These are phyloP conservation scores for Euspilapteryx auroguttella DNA, from an alignment of 2,888 invertebrate species.

Conservation along the genomic window DNA sequence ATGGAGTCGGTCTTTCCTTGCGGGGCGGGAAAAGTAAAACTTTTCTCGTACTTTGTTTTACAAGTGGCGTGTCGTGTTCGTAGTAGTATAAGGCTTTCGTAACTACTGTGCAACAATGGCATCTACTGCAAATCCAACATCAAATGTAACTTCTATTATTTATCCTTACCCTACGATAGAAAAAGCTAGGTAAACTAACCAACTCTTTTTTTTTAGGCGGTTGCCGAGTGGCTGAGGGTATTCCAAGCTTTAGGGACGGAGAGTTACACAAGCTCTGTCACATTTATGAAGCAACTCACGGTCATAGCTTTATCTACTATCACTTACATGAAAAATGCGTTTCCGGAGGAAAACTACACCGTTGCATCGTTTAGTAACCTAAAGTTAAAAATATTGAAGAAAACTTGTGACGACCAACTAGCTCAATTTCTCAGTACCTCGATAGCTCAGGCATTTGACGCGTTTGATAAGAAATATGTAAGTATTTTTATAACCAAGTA, in stretches of 20 bases:
- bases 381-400: slow-evolving; percentile 25
- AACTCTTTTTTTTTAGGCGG: slow-evolving; percentile 16
- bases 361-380: slow-evolving; percentile 24
- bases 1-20: too few relatives aligned
- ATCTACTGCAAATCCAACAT: slow-evolving; percentile 14
- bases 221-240: slow-evolving; percentile 28
- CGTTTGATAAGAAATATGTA: slow-evolving; percentile 45
- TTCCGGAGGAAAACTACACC: slow-evolving; percentile 27
- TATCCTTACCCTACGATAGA: background rate
- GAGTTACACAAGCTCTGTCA: slow-evolving; percentile 32
- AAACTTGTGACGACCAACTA: slow-evolving; percentile 25
- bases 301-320: slow-evolving; percentile 32
- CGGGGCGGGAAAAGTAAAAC: too few relatives aligned
- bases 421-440: slow-evolving; percentile 33
- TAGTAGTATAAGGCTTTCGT: too few relatives aligned
- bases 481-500: slow-evolving; percentile 11
- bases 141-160: slow-evolving; percentile 13
- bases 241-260: slow-evolving; percentile 31
- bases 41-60: too few relatives aligned
- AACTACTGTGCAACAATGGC: too few relatives aligned
- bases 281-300: slow-evolving; percentile 41
- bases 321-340: slow-evolving; percentile 26
- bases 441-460: slow-evolving; percentile 33
- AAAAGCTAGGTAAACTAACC: background rate
- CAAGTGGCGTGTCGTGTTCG: too few relatives aligned